Evolutionary conservation across 2,113 vertebrate genomes (phyloP).

Genomic region (Apaloderma vittatum): DNA sequence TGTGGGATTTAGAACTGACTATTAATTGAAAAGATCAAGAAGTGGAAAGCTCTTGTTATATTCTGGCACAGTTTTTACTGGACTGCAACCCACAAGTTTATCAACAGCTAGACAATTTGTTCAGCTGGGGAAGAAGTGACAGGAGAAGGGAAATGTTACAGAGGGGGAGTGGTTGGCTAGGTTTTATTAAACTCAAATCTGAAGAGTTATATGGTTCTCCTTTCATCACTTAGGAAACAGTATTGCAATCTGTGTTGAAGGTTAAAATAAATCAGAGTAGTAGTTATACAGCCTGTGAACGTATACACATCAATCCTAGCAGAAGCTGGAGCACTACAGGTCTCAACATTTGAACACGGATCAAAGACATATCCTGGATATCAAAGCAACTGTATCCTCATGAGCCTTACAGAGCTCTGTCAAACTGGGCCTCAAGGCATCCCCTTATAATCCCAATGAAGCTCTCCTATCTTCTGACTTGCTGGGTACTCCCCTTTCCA

Average conservation of each 20-base stretch:
- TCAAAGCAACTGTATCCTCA: background rate
- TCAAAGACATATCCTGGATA: background rate
- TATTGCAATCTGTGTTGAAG: fast-evolving
- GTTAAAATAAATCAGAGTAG: background rate
- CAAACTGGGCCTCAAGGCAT: background rate
- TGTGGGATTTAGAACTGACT: background rate
- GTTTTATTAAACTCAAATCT: background rate
- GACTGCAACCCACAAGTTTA: background rate
- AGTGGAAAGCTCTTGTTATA: background rate
- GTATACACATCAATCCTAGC: background rate
- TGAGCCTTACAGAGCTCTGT: background rate
- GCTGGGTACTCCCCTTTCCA: background rate
- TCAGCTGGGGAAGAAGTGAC: background rate
- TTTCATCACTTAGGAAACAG: background rate
- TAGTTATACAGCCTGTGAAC: background rate
- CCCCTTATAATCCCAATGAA: background rate
- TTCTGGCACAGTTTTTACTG: background rate
- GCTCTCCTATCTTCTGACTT: background rate
- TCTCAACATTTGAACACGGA: background rate
- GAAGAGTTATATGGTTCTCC: background rate
- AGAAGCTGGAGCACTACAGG: background rate
- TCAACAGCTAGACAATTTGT: background rate
- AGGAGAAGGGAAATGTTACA: background rate
- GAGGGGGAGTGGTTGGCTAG: fast-evolving
- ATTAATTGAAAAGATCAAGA: background rate